Conservation (phyloP, 2,888 invertebrate species). For the Chymomyza caudatula region DNA sequence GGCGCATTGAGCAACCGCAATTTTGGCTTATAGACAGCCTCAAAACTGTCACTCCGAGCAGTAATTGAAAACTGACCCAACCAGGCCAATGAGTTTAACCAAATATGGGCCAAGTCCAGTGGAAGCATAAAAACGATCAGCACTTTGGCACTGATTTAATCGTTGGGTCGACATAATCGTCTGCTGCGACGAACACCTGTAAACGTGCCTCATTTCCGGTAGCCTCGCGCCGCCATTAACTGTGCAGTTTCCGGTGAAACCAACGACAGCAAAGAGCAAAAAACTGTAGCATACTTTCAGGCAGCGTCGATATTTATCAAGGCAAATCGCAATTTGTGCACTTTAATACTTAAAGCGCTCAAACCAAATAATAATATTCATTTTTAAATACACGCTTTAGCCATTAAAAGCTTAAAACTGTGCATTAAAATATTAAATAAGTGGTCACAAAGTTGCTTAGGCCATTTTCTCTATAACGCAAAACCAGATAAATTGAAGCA, state of each 20-base stretch:
- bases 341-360: not conserved
- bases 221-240: not conserved
- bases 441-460: not conserved
- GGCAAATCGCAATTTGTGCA: not conserved
- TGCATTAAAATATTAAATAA: not conserved
- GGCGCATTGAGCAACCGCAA: not conserved
- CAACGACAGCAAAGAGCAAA: not conserved
- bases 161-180: constrained; percentile 5
- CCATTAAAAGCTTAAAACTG: constrained; percentile 66
- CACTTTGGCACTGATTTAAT: constrained; percentile 20
- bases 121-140: not conserved
- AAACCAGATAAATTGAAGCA: constrained; percentile 22
- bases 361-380: not conserved
- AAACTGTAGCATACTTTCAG: not conserved
- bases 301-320: not conserved
- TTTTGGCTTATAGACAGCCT: not conserved
- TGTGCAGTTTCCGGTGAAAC: not conserved
- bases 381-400: constrained; percentile 35
- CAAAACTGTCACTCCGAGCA: not conserved
- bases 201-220: constrained; percentile 10
- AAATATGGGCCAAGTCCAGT: not conserved
- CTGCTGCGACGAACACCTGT: not conserved
- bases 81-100: not conserved
- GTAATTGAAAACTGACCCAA: not conserved
- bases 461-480: constrained; percentile 17